Base-by-base conservation (phyloP, 2,113 vertebrate species). In the Leptosomus discolor region DNA sequence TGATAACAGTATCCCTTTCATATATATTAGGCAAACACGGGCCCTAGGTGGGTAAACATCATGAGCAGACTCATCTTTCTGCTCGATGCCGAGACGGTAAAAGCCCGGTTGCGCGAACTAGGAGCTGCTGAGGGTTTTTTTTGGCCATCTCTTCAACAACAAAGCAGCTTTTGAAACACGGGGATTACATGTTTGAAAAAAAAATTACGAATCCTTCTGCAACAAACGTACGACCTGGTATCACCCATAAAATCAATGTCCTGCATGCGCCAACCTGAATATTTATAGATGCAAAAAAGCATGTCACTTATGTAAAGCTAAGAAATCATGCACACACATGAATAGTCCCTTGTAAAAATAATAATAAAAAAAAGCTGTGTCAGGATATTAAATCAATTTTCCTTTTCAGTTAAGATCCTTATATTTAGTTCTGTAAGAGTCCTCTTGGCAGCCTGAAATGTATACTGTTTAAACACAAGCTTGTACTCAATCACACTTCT, bases 1-100 rank as follows among this genome's bases (percentile, higher is more conserved):
- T 57, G 91, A 97, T 90, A 97, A 97, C 96, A 94, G 92, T 85
- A 90, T 86, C 96, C 67, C 60, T 95, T 96, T 96, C 91, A 92
- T 90, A 94, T 67, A 78, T 76, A 34, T 53, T 64, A 85, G 90
- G 86, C 93, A 97, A 95, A 95, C 88, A 85, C 12, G n/a, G 43
- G 78, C 58, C 64, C 64, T 81, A 94, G 70, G 95, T 97, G 95
- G 71, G 96, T 89, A 97, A 98, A 97, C 95, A 96, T 15, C 90
- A 50, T 13, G 73, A 91, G 90, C 60, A 53, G 79, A 26, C 82
- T 93, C 81, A 93, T 94, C 94, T 77, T 65, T 96, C 97, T 92
- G 82, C 96, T 82, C 43, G 13, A 27, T 36, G 37, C 61, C 34
- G 43, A 70, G 67, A 67, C n/a, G 34, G 85, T 73, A 43, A 88